Conservation (phyloP, 2,888 invertebrate genomes). For the Xylota segnis region DNA sequence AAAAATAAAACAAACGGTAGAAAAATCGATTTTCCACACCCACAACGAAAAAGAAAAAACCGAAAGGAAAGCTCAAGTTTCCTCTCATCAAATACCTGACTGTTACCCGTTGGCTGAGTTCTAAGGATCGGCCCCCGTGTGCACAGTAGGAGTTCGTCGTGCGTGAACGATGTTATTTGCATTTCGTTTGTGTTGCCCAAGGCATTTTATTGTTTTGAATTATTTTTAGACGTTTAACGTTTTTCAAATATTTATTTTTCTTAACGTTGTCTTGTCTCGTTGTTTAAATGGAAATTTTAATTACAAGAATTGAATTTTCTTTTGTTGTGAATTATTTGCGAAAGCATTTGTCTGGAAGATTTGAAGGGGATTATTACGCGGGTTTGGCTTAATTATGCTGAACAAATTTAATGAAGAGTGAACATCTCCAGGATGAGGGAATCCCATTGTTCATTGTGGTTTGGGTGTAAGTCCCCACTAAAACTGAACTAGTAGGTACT, state of each 20-base stretch:
- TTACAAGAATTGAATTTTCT: conserved; percentile 43
- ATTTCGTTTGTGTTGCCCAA: conserved; percentile 52
- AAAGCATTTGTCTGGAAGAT: conserved; percentile 2
- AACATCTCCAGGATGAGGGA: not conserved
- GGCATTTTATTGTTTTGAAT: conserved; percentile 27
- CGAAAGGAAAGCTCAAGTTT: not conserved
- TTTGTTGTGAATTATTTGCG: conserved; percentile 1
- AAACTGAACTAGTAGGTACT: no score
- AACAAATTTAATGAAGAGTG: conserved; percentile 18
- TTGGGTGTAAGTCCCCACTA: no score
- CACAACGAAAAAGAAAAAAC: not conserved
- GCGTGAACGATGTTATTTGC: conserved; percentile 63
- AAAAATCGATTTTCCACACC: conserved; percentile 64
- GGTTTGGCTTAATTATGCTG: conserved; percentile 29
- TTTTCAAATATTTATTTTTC: conserved; percentile 57
- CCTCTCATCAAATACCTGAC: not conserved
- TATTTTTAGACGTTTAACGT: conserved; percentile 41
- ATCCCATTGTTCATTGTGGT: not conserved
- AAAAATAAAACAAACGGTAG: conserved; percentile 19
- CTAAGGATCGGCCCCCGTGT: conserved; percentile 49
- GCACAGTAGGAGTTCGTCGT: conserved; percentile 32
- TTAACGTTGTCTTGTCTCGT: conserved; percentile 5
- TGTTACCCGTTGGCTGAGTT: conserved; percentile 13
- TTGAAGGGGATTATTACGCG: conserved; percentile 2
- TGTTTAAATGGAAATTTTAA: conserved; percentile 54